A percentile compares a stretch with the other conserved stretches of the same genome.
Conservation (phyloP, 2,113 vertebrate species). For the Scolopax mira region DNA sequence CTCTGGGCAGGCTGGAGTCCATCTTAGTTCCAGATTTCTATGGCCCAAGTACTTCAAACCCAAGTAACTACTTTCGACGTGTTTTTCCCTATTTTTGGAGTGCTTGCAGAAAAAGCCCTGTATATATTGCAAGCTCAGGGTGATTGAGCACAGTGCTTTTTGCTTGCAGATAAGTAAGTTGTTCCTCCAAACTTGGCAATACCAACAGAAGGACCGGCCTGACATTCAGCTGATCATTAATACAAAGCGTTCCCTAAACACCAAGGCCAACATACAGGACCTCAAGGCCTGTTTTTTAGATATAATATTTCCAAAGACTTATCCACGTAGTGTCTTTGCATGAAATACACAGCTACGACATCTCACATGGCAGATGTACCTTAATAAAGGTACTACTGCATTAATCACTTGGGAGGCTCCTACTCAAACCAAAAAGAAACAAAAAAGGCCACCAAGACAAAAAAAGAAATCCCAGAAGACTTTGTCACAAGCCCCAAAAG, state of each 20-base stretch:
- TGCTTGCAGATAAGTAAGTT: neutral
- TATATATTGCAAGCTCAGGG: neutral
- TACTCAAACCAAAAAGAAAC: neutral
- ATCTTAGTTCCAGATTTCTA: neutral
- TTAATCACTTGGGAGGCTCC: neutral
- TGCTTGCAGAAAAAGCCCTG: neutral
- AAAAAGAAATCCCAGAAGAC: constrained; percentile 48
- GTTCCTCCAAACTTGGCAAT: neutral
- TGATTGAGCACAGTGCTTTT: neutral
- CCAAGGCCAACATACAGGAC: neutral
- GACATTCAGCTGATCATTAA: neutral
- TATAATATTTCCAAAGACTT: neutral
- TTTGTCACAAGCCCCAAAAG: constrained; percentile 64
- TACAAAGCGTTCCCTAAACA: neutral
- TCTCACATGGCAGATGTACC: neutral
- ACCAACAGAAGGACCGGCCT: neutral
- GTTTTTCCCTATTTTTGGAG: neutral
- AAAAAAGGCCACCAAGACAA: constrained; percentile 74
- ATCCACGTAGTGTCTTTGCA: neutral
- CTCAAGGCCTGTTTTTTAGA: neutral
- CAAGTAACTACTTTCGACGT: neutral
- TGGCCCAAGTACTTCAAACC: neutral
- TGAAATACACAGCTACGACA: neutral
- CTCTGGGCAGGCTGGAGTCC: neutral
- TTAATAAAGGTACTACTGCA: neutral